Evolutionary conservation across 1,140 invertebrate genomes (phyloP), one percentile per base, ranked within the genome.

Genomic region (Pomacea maculata): DNA sequence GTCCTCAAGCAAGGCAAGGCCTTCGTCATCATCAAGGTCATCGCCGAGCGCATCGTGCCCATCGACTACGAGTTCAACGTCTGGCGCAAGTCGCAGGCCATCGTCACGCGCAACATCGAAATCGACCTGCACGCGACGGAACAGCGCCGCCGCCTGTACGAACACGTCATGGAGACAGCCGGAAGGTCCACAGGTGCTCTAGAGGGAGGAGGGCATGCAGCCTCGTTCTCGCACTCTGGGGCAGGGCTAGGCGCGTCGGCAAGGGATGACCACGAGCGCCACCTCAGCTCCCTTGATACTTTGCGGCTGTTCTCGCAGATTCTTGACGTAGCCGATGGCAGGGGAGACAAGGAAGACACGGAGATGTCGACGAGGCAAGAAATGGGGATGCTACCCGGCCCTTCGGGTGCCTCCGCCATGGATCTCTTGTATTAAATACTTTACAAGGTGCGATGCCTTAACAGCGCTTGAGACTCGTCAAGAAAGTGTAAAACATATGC

Each of bases 1-100:
- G 83, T 85, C 21, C 70, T 91, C 55, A 87, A 86, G 76, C 84
- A 87, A 45, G 90, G 90, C 14, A 88, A 89, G 75, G 90, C 89
- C 6, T 85, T 82, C 75, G 87, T 91, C 21, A 86, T 87, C 10
- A 85, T 91, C 64, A 90, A 86, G 76, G 90, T 85, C 64, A 88
- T 87, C 54, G 89, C 89, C 64, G 90, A 90, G 73, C 83, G 89
- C 55, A 86, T 90, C 65, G 86, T 89, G 7, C 90, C 90, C 10
- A 87, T 90, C 63, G 86, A 90, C 76, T 85, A 85, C 34, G 87
- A 88, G 75, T 87, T 87, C 74, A 89, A 91, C 80, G 87, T 90
- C 15, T 91, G 89, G 89, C 81, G 88, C n/a, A 91, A 90, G 82
- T 90, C 86, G 29, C 85, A 88, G 55, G 90, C 89, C 19, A 89